Evolutionary conservation across 2,113 vertebrate genomes (phyloP), one percentile per base, ranked within the genome.

Genomic region (Dicentrarchus labrax): DNA sequence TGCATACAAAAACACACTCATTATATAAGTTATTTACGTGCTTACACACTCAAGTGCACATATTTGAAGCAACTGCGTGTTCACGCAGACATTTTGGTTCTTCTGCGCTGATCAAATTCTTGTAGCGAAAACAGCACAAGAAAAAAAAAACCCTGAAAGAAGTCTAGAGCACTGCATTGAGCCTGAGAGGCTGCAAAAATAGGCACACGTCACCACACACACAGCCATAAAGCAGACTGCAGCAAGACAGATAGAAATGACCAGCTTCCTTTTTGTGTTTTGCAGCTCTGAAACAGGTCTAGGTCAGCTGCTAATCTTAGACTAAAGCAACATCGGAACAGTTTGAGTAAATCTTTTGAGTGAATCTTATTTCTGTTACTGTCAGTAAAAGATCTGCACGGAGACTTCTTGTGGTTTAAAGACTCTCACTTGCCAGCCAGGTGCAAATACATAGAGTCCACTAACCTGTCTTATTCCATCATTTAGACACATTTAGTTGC

Each of bases 191-290:
- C 86, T 86, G 84, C 80, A 86, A 81, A 80, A 90, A 90, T 76
- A 91, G 82, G 78, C 83, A 85, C 84, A 82, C 88, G 47, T 91
- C 83, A 89, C 77, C 50, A 41, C 83, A 75, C 66, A 54, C 87
- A 48, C 76, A 53, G 81, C 74, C 83, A 80, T 81, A 85, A 88
- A 91, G 74, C 87, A 87, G 83, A 91, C 89, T 88, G 91, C 91
- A 92, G 90, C 82, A 88, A 72, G 76, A 78, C 64, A 57, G 72
- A 86, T 39, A 59, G 80, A 67, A 48, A 80, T 50, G 53, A 74
- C 73, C 24, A 73, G 72, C 51, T 51, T 87, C 65, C 43, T 41
- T 56, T 89, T 48, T 72, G 50, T 67, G 11, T 66, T 24, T 38
- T 16, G 61, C 69, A 69, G n/a, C 85, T 86, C 69, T 74, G 71